These are phyloP conservation scores for Hydrochoerus hydrochaeris DNA, from an alignment of 2,113 vertebrate genomes.

Conservation along the genomic window DNA sequence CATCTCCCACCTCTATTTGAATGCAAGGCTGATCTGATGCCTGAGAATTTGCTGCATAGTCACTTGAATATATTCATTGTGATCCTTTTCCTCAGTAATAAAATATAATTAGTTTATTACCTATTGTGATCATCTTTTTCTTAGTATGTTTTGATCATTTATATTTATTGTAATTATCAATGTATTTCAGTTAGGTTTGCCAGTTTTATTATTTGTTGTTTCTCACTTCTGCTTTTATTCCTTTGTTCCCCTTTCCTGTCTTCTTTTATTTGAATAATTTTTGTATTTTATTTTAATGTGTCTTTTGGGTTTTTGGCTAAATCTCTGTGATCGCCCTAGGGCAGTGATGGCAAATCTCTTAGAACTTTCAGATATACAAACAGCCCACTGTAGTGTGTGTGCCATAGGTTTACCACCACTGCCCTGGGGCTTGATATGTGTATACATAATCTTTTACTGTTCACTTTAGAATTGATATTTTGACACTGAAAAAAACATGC, in stretches of 20 bases:
- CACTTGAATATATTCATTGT: slow-evolving; percentile 76
- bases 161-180: slow-evolving; percentile 33
- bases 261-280: neutral
- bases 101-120: slow-evolving; percentile 79
- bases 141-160: neutral
- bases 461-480: neutral
- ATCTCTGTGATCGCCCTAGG: neutral
- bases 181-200: neutral
- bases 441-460: neutral
- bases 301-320: neutral
- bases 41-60: slow-evolving; percentile 77
- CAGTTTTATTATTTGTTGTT: slow-evolving; percentile 19
- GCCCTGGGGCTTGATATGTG: neutral
- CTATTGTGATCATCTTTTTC: neutral
- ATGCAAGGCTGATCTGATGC: slow-evolving; percentile 71
- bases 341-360: neutral
- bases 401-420: neutral
- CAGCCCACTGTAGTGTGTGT: neutral
- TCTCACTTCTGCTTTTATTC: neutral
- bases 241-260: neutral
- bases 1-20: slow-evolving; percentile 83
- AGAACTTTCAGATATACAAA: neutral
- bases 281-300: neutral
- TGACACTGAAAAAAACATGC: neutral
- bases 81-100: slow-evolving; percentile 49